Evolutionary conservation across 1,140 invertebrate species (phyloP).

Genomic region (Tribolium madens): DNA sequence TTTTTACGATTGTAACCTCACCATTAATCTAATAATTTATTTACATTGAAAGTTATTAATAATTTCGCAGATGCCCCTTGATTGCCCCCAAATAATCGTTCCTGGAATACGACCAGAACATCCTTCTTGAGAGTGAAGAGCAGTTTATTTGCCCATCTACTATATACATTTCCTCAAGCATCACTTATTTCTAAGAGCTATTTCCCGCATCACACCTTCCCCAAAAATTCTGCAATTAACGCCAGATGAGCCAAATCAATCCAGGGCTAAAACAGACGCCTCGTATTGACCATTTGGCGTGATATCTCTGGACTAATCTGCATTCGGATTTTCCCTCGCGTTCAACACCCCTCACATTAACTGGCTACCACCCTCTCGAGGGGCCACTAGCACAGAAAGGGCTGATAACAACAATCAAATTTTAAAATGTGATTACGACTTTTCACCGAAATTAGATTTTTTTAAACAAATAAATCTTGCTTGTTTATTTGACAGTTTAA

Average conservation of each 20-base stretch:
- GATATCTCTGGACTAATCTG: not conserved
- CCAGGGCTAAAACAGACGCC: not conserved
- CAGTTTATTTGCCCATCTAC: not conserved
- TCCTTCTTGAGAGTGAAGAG: not conserved
- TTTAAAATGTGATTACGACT: not conserved
- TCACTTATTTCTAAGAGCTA: too few relatives aligned
- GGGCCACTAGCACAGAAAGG: not conserved
- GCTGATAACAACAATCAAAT: not conserved
- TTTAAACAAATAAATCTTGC: not conserved
- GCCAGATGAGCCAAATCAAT: not conserved
- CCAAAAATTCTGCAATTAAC: not conserved
- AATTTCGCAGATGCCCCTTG: not conserved
- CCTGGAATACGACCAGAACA: not conserved
- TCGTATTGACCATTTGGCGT: not conserved
- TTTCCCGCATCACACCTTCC: not conserved
- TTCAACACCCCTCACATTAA: not conserved
- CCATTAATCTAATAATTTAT: not conserved
- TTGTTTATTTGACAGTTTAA: not conserved
- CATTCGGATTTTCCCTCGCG: not conserved
- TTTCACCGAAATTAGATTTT: not conserved
- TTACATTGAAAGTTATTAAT: not conserved
- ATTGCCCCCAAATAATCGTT: not conserved
- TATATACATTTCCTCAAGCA: not conserved
- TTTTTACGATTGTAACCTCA: too few relatives aligned
- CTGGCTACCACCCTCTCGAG: not conserved